Base-by-base conservation (phyloP, 2,113 vertebrate genomes). In the Setophaga kirtlandii region DNA sequence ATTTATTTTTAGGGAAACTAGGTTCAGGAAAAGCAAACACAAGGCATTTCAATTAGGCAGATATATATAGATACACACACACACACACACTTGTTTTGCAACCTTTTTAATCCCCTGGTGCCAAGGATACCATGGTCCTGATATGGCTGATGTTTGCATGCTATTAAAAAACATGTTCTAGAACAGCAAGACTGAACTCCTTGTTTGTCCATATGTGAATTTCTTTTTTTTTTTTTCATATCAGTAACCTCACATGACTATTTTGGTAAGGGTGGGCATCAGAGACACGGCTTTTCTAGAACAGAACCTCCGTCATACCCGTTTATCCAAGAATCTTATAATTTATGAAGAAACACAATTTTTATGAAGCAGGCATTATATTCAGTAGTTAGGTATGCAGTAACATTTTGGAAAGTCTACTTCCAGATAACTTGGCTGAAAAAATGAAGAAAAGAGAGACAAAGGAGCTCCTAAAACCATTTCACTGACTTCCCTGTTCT, bases 1-100 rank as follows among this genome's bases (percentile, higher is more conserved):
- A 20, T 65, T 37, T 69, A 33, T 86, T 96, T 95, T 94, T 69
- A 96, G 78, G 56, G 70, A 93, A 80, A 78, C 27, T 59, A 64
- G 15, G 62, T n/a, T 95, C 86, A 91, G 58, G 70, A 93, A 93
- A 85, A 95, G 55, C 70, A 94, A 96, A 96, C 83, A 96, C 33
- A 65, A 82, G 71, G 65, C 37, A 56, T 87, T 93, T 93, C 84
- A 79, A n/a, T 84, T 70, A 68, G 21, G 59, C 12, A 89, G 42
- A 82, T 71, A 77, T 35, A 93, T 55, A 95, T n/a, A 81, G 47
- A 76, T 33, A 79, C 15, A 41, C 41, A 74, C 15, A 41, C 41
- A 74, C 15, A 41, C 41, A 74, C 19, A 24, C 22, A 12, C 19
- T 87, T 85, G 70, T 95, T 96, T 90, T 93, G 58, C 46, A 80